phyloP scores from a whole-genome alignment of 2,113 vertebrate species.

The Myrmecobius fasciatus region DNA sequence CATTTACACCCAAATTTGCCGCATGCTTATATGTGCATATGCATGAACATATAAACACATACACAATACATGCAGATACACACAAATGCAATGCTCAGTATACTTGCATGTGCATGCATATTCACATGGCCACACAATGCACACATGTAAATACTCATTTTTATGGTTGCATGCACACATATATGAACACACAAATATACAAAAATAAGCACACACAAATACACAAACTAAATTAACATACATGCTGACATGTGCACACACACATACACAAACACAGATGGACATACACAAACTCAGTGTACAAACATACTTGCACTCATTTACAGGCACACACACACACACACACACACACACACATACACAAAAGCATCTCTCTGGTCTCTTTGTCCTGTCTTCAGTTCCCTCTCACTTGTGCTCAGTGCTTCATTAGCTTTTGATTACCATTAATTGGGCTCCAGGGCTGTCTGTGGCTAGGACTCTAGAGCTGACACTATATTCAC shows the following conservation, averaged over 20 bases:
- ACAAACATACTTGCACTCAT: neutral
- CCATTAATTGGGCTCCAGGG: accelerated
- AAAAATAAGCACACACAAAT: neutral
- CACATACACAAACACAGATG: neutral
- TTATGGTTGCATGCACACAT: no score
- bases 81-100: no score
- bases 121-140: no score
- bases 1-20: no score
- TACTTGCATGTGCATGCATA: no score
- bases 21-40: no score
- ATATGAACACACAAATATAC: no score
- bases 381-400: neutral
- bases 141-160: no score
- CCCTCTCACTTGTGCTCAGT: neutral
- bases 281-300: neutral
- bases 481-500: neutral
- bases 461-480: neutral
- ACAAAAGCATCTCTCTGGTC: neutral
- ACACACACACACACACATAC: neutral
- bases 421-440: neutral
- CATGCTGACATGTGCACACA: neutral
- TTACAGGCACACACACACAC: no score
- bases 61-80: no score
- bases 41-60: no score
- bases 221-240: neutral